Percentiles rank a stretch among this genome's conserved stretches.
Conservation (phyloP, 1,140 invertebrate genomes). For the Sminthurides bifidus region DNA sequence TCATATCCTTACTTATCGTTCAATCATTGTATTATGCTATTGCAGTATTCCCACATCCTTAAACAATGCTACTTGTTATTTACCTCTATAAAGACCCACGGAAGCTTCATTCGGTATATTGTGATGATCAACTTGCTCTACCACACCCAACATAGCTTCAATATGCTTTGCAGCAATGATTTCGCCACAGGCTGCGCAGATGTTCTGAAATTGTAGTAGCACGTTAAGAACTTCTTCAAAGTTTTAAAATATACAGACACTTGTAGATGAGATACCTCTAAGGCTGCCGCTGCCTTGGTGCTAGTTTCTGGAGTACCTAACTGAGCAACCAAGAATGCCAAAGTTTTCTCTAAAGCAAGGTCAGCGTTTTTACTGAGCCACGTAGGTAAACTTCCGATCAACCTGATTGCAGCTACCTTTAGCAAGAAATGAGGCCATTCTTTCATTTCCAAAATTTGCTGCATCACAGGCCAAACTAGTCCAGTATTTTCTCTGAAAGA, state of each 20-base stretch:
- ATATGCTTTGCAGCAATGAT: constrained; percentile 68
- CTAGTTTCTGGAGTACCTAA: constrained; percentile 14
- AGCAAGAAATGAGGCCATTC: constrained; percentile 76
- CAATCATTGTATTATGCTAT: constrained; percentile 7
- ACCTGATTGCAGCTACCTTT: constrained; percentile 69
- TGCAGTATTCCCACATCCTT: background rate
- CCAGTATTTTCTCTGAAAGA: constrained; percentile 70
- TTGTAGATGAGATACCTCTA: constrained; percentile 16
- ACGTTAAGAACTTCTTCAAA: constrained; percentile 15
- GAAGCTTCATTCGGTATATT: constrained; percentile 66
- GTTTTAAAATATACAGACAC: constrained; percentile 17
- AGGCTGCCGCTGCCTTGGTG: constrained; percentile 20
- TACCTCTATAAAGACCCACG: constrained; percentile 68
- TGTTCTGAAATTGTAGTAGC: constrained; percentile 10
- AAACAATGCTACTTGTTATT: constrained; percentile 15
- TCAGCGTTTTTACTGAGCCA: constrained; percentile 86
- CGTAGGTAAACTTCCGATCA: constrained; percentile 85
- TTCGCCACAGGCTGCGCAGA: constrained; percentile 62
- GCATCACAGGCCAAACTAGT: constrained; percentile 81
- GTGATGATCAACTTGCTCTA: constrained; percentile 64
- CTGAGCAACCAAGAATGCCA: constrained; percentile 33
- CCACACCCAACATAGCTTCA: constrained; percentile 64
- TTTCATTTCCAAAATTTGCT: constrained; percentile 76
- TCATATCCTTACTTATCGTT: constrained; percentile 33
- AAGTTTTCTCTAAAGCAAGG: constrained; percentile 46